Evolutionary conservation across 2,113 vertebrate species (phyloP).

Genomic region (Myotis brandtii): DNA sequence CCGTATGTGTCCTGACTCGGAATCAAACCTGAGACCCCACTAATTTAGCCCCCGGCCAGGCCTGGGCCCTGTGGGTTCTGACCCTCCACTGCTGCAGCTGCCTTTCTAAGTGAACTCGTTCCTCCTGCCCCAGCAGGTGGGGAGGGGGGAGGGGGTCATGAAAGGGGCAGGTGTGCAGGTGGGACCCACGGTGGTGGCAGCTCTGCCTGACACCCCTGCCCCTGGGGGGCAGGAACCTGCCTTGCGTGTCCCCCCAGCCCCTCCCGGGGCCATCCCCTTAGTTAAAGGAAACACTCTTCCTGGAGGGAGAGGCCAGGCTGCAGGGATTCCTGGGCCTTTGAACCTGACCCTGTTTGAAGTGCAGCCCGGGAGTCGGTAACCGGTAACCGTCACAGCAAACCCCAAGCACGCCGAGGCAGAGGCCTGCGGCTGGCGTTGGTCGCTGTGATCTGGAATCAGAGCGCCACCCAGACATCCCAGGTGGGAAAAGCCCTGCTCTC

Average conservation of each 20-base stretch:
- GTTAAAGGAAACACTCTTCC: not conserved
- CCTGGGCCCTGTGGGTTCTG: not conserved
- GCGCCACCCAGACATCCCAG: not conserved
- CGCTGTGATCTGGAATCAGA: conserved; percentile 33
- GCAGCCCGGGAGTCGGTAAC: not conserved
- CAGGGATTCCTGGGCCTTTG: not conserved
- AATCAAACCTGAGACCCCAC: not conserved
- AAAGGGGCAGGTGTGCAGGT: conserved; percentile 63
- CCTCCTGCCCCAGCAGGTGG: not conserved
- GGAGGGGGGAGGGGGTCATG: not conserved
- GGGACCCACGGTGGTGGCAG: not conserved
- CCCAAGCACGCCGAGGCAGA: not conserved
- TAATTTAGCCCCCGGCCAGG: too few species aligned
- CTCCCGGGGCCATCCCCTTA: not conserved
- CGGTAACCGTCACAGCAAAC: not conserved
- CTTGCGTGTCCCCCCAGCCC: rapidly evolving
- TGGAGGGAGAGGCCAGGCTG: not conserved
- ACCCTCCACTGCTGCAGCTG: not conserved
- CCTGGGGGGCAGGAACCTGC: rapidly evolving
- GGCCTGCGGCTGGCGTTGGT: conserved; percentile 52
- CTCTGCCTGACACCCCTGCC: not conserved
- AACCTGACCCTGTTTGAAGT: not conserved
- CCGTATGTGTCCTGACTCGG: not conserved
- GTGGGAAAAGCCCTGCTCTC: not conserved
- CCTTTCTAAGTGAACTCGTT: not conserved